Conservation (phyloP, 2,113 vertebrate genomes). For the Motacilla tschutschensis region DNA sequence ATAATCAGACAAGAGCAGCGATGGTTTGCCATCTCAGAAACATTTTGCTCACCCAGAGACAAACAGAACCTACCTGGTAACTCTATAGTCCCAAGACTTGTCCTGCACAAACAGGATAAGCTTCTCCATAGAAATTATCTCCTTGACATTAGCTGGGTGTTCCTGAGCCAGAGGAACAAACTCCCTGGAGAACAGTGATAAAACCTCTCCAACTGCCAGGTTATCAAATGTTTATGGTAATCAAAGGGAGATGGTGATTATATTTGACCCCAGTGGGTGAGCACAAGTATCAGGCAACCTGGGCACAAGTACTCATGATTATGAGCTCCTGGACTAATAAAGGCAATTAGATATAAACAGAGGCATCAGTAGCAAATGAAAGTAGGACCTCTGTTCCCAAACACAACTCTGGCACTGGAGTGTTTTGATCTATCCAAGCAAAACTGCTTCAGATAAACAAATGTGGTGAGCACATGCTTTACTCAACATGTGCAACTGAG, state of each 20-base stretch:
- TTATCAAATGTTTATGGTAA: slow-evolving; percentile 33
- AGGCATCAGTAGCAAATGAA: background rate
- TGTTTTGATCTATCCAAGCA: background rate
- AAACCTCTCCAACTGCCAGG: background rate
- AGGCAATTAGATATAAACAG: background rate
- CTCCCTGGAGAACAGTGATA: background rate
- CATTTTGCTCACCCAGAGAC: background rate
- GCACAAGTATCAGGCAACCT: background rate
- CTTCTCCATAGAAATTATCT: slow-evolving; percentile 46
- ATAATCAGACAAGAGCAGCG: background rate
- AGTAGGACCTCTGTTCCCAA: background rate
- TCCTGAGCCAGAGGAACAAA: slow-evolving; percentile 17
- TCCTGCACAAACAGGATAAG: slow-evolving; percentile 4
- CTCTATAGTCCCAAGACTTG: background rate
- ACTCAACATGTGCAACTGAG: background rate
- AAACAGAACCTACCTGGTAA: background rate
- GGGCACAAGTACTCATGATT: background rate
- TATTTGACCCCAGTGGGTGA: background rate
- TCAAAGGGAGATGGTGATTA: slow-evolving; percentile 10
- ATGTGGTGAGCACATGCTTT: background rate
- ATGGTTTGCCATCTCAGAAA: background rate
- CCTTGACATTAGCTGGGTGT: background rate
- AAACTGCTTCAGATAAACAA: background rate
- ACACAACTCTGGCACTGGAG: background rate
- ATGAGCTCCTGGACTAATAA: slow-evolving; percentile 28